Conservation (phyloP, 2,888 invertebrate species). For the Pachliopta kotzebuea region DNA sequence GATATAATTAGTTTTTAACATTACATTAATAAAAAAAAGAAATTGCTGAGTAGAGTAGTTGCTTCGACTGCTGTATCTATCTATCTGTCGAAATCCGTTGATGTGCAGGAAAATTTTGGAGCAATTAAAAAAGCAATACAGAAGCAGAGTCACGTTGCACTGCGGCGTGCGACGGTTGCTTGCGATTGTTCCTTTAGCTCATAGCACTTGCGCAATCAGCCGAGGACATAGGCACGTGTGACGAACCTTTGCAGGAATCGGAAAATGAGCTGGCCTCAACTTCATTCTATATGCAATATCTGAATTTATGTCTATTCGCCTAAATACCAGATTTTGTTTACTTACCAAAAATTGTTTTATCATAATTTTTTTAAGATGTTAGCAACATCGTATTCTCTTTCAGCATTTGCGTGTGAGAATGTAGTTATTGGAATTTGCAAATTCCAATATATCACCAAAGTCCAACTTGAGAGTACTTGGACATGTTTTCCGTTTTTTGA, state of each 20-base stretch:
- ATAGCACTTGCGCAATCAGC: constrained; percentile 49
- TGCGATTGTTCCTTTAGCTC: constrained; percentile 55
- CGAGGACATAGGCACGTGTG: constrained; percentile 53
- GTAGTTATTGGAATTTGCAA: no score
- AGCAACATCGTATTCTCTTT: no score
- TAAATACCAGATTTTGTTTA: no score
- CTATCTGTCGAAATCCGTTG: constrained; percentile 34
- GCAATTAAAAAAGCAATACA: constrained; percentile 56
- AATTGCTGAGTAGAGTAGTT: not conserved
- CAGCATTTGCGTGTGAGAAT: no score
- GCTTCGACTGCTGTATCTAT: constrained; percentile 34
- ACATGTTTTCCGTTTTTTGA: no score
- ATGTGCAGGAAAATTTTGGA: constrained; percentile 57
- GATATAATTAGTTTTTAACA: not conserved
- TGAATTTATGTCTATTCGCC: constrained; percentile 18
- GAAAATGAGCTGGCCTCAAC: constrained; percentile 30
- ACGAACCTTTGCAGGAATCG: constrained; percentile 39
- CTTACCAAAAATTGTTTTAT: no score
- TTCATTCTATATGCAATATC: constrained; percentile 32
- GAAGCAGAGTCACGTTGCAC: constrained; percentile 64
- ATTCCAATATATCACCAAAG: no score
- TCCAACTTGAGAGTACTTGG: no score
- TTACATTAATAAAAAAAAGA: not conserved
- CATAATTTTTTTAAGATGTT: no score
- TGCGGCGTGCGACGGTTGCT: constrained; percentile 45